phyloP scores from a whole-genome alignment of 2,888 invertebrate genomes.

The Hartigia nigra region DNA sequence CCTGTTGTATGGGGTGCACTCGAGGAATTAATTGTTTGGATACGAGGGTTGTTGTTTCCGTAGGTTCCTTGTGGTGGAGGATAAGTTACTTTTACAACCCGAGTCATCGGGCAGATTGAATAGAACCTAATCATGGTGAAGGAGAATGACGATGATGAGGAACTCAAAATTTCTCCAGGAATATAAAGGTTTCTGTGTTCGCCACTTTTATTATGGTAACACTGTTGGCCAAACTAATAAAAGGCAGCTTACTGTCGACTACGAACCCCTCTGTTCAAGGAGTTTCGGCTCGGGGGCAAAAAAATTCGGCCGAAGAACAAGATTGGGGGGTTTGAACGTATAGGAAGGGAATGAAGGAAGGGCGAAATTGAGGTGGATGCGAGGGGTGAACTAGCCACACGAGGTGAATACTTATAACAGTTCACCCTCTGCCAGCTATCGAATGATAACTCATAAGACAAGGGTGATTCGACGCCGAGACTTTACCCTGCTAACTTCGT shows the following conservation, averaged over 20 bases:
- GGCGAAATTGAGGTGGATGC: background rate
- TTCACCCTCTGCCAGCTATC: slow-evolving; percentile 1
- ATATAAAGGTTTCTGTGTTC: background rate
- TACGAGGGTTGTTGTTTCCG: background rate
- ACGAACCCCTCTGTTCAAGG: background rate
- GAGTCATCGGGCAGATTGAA: background rate
- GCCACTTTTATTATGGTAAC: slow-evolving; percentile 12
- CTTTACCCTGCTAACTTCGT: background rate
- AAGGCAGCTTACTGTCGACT: slow-evolving; percentile 30
- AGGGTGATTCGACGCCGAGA: background rate
- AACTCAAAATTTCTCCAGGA: background rate
- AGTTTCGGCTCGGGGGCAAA: background rate
- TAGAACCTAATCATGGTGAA: background rate
- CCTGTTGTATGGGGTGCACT: background rate
- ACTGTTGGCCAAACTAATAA: slow-evolving; percentile 42
- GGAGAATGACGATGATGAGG: background rate
- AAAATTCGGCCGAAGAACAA: background rate
- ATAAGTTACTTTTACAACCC: background rate
- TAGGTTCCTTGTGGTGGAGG: background rate
- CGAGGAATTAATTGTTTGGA: background rate
- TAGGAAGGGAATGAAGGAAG: background rate
- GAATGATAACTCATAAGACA: slow-evolving; percentile 12
- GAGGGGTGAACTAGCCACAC: background rate
- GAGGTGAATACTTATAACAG: slow-evolving; percentile 14
- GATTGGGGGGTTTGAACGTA: background rate